phyloP scores from a whole-genome alignment of 92 coral and sea anemone species.

The Epizoanthus ramosus region DNA sequence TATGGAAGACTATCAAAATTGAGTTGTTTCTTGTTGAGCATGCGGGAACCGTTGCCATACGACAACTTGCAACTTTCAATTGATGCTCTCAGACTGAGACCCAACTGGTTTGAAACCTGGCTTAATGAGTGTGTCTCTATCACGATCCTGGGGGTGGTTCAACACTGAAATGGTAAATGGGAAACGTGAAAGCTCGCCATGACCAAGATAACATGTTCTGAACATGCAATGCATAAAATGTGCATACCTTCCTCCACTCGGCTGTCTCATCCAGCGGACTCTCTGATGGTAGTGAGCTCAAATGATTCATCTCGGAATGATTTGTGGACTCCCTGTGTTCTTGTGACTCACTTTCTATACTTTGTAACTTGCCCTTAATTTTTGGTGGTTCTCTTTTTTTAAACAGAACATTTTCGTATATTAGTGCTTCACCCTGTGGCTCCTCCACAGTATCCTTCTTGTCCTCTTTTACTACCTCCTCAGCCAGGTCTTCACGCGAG shows the following conservation, averaged over 20 bases:
- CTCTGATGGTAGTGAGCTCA: conserved; percentile 70
- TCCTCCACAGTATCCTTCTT: conserved; percentile 46
- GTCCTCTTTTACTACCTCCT: conserved; percentile 1
- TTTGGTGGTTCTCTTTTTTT: conserved; percentile 61
- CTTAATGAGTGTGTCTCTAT: too few relatives aligned
- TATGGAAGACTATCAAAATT: too few relatives aligned
- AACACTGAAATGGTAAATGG: too few relatives aligned
- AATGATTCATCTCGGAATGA: conserved; percentile 54
- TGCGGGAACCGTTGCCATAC: too few relatives aligned
- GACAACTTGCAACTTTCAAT: too few relatives aligned
- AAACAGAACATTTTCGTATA: conserved; percentile 95
- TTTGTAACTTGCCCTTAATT: background rate
- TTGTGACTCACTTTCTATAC: conserved; percentile 1
- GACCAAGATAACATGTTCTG: background rate
- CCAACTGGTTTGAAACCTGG: too few relatives aligned
- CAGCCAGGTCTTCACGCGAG: conserved; percentile 65
- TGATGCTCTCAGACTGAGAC: too few relatives aligned
- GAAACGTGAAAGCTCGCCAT: too few relatives aligned
- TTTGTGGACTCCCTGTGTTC: conserved; percentile 4
- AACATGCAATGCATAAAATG: background rate
- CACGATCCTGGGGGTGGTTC: too few relatives aligned
- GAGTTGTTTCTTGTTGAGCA: too few relatives aligned
- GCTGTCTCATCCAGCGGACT: conserved; percentile 85
- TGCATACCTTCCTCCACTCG: conserved; percentile 93
- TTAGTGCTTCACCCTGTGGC: conserved; percentile 58